These are phyloP conservation scores for Molorchus minor DNA, from an alignment of 2,888 invertebrate species.

Conservation along the genomic window DNA sequence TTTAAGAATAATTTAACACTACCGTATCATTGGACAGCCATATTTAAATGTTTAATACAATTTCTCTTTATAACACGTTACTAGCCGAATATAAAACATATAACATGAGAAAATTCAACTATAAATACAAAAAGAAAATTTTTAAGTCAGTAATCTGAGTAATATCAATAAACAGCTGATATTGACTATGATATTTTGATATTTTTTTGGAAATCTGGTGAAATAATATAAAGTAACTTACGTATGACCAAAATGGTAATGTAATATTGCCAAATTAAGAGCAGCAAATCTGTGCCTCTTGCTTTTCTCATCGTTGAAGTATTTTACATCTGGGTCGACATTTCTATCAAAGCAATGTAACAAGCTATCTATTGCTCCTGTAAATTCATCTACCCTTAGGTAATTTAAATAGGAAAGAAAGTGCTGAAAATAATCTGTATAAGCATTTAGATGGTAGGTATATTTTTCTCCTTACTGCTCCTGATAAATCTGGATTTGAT, in stretches of 20 bases:
- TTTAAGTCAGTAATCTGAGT: too few species aligned
- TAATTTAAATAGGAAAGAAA: conserved; percentile 91
- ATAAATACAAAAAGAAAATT: too few species aligned
- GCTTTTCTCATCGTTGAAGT: conserved; percentile 64
- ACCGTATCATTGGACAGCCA: too few species aligned
- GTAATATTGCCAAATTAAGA: conserved; percentile 88
- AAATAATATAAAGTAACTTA: too few species aligned
- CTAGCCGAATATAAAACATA: too few species aligned
- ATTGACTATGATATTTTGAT: too few species aligned
- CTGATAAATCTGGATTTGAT: conserved; percentile 82
- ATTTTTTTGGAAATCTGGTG: too few species aligned
- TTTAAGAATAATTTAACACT: too few species aligned
- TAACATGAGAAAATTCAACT: too few species aligned
- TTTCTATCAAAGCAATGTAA: conserved; percentile 85
- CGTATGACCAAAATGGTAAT: conserved; percentile 86
- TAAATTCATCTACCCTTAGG: conserved; percentile 86
- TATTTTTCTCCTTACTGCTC: conserved; percentile 72
- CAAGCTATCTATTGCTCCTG: conserved; percentile 81
- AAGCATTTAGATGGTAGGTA: not conserved
- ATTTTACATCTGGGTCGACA: conserved; percentile 62
- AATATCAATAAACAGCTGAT: too few species aligned
- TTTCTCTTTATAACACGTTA: too few species aligned
- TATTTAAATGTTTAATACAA: too few species aligned
- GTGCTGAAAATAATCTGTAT: conserved; percentile 70
- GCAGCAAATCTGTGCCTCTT: conserved; percentile 87